Evolutionary conservation across 2,888 invertebrate species (phyloP).

Genomic region (Notodonta dromedarius): DNA sequence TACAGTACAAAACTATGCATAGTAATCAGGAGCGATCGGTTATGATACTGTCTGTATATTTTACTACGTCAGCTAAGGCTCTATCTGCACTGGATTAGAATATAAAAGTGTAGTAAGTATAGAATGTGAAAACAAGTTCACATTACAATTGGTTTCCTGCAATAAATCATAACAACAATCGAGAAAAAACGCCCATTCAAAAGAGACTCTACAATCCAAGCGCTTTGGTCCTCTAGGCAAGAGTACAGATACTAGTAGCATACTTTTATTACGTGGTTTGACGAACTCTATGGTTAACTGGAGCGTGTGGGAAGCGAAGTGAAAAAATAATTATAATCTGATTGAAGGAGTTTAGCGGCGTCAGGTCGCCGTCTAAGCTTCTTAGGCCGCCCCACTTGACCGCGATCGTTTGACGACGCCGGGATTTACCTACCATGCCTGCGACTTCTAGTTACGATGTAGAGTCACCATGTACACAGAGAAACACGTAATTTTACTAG

Average conservation of each 20-base stretch:
- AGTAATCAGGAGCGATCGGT: not conserved
- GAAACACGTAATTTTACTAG: not conserved
- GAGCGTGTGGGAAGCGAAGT: constrained; percentile 43
- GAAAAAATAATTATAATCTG: constrained; percentile 61
- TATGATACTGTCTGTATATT: not conserved
- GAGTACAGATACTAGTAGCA: too few relatives aligned
- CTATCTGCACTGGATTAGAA: too few relatives aligned
- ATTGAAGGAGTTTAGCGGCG: constrained; percentile 58
- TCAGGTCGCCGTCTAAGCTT: constrained; percentile 60
- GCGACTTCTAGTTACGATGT: not conserved
- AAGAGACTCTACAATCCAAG: too few relatives aligned
- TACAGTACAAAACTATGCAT: constrained; percentile 1
- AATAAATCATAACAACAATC: too few relatives aligned
- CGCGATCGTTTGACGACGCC: constrained; percentile 49
- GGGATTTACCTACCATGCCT: not conserved
- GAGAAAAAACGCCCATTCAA: too few relatives aligned
- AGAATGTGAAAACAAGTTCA: too few relatives aligned
- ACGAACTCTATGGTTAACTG: constrained; percentile 33
- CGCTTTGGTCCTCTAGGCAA: too few relatives aligned
- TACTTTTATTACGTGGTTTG: not conserved
- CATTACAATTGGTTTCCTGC: too few relatives aligned
- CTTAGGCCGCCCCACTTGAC: constrained; percentile 68
- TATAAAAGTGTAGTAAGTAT: too few relatives aligned
- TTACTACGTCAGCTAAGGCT: not conserved
- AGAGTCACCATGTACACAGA: not conserved